Evolutionary conservation across 2,113 vertebrate genomes (phyloP), one percentile per base, ranked within the genome.

Genomic region (Leptosomus discolor): DNA sequence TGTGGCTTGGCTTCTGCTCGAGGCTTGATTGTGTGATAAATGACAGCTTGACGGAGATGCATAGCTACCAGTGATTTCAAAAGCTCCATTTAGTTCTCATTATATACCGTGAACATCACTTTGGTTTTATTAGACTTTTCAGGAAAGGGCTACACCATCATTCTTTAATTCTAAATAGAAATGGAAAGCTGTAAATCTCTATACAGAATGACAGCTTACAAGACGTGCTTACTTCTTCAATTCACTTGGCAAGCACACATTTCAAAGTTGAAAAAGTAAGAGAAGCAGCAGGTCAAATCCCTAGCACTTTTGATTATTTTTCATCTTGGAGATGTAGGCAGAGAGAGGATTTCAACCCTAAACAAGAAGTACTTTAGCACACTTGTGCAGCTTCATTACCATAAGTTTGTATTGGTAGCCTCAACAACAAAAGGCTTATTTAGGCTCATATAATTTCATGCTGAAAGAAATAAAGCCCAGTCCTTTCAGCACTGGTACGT

Each of bases 141-240:
- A 96, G 71, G 90, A 73, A 94, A 95, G 68, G 64, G 17, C 79
- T 94, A 81, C 83, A 94, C 80, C 61, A 88, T 93, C 77, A 96
- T 94, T 94, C 92, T 97, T 96, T 96, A 94, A 90, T 93, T 96
- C 93, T 85, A 91, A 97, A 97, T 87, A 96, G 89, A 96, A 96
- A 96, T 91, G 48, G 94, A 97, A 97, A 92, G 92, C 56, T 16
- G 73, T 95, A 96, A 97, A 97, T 95, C 93, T 97, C 93, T 88
- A 61, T 88, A 80, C 19, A 76, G 95, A 95, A 94, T 96, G 96
- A 94, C 96, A 97, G 90, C 75, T 96, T 94, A 92, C 71, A 97
- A 97, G 96, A 90, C 0, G 5, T 60, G 73, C 89, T 95, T 93
- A 80, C 75, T 94, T 91, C 88, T 94, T 95, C 95, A 93, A 84